phyloP scores from a whole-genome alignment of 2,888 invertebrate species.

The Augiades crinisus region DNA sequence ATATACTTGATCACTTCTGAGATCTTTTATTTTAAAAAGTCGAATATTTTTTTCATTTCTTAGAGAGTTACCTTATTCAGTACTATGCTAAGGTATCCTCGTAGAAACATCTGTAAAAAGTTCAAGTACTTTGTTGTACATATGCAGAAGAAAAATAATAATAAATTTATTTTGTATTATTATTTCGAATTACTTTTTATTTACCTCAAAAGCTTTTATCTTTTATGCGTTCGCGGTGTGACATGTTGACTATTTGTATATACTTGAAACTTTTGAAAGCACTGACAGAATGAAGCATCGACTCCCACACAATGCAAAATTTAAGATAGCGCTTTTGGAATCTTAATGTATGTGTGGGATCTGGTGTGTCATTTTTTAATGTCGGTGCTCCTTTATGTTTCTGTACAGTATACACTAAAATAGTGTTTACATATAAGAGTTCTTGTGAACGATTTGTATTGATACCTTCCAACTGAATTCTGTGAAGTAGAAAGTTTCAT shows the following conservation, averaged over 20 bases:
- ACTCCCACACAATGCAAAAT: slow-evolving; percentile 28
- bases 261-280: slow-evolving; percentile 52
- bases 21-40: no score
- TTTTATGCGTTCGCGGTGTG: background rate
- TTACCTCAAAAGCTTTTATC: background rate
- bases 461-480: background rate
- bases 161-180: no score
- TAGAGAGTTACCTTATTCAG: no score
- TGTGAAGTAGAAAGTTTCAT: background rate
- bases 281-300: slow-evolving; percentile 42
- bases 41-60: no score
- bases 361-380: slow-evolving; percentile 4
- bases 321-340: slow-evolving; percentile 16
- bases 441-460: background rate
- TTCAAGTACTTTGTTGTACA: no score
- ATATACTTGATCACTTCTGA: no score
- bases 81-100: no score
- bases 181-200: no score
- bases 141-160: no score
- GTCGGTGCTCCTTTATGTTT: slow-evolving; percentile 9
- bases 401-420: slow-evolving; percentile 6
- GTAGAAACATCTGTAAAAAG: no score
- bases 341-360: slow-evolving; percentile 11
- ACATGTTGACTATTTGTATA: slow-evolving; percentile 17
- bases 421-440: background rate